Conservation (phyloP, 1,140 invertebrate species). For the Dolichoris vasculosae region DNA sequence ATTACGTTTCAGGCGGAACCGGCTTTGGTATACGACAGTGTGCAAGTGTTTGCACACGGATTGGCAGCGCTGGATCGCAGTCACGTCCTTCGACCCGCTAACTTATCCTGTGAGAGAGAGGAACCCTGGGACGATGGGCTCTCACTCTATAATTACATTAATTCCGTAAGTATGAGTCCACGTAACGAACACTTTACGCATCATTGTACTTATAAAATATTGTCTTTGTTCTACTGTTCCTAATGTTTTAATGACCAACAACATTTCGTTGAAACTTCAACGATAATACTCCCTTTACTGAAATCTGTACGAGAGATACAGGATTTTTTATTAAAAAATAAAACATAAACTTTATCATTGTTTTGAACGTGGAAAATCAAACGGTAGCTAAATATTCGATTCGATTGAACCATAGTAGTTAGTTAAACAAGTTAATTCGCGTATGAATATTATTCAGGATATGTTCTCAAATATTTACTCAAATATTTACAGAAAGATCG, state of each 20-base stretch:
- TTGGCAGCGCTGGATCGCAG: constrained; percentile 83
- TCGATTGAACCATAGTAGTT: too few relatives aligned
- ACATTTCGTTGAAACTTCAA: neutral
- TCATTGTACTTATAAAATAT: neutral
- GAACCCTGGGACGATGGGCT: constrained; percentile 90
- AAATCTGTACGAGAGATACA: too few relatives aligned
- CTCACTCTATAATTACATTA: constrained; percentile 92
- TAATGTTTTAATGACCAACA: neutral
- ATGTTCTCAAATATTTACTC: too few relatives aligned
- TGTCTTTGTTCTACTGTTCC: neutral
- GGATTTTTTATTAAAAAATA: too few relatives aligned
- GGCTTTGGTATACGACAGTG: constrained; percentile 88
- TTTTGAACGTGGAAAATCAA: neutral
- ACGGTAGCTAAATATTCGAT: too few relatives aligned
- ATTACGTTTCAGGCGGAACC: constrained; percentile 81
- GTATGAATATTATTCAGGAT: too few relatives aligned
- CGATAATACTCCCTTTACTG: neutral
- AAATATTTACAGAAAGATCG: too few relatives aligned
- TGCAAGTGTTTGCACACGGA: constrained; percentile 89
- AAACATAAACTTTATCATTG: neutral
- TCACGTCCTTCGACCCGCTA: constrained; percentile 80
- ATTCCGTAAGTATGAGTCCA: constrained; percentile 79
- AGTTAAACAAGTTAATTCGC: too few relatives aligned
- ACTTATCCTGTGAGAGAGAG: constrained; percentile 89
- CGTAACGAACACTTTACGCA: neutral